A percentile compares a stretch with the other conserved stretches of the same genome.
phyloP scores from a whole-genome alignment of 1,140 invertebrate genomes.

The Drosophila sulfurigaster region DNA sequence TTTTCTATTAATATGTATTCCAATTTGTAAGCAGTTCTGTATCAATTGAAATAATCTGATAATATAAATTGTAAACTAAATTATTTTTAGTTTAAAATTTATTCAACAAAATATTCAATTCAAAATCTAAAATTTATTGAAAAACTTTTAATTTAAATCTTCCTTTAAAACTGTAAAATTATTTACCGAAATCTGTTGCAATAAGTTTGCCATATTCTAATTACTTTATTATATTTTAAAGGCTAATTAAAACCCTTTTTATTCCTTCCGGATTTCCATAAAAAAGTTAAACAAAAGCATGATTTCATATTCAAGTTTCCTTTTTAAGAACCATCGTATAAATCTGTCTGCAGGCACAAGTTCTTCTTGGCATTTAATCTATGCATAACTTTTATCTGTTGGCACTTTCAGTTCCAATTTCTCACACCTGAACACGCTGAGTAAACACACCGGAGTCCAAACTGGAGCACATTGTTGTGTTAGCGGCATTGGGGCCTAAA shows the following conservation, averaged over 20 bases:
- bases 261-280: neutral
- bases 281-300: neutral
- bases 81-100: no score
- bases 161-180: no score
- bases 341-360: neutral
- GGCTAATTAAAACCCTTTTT: neutral
- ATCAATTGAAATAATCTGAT: no score
- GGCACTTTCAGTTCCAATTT: conserved; percentile 69
- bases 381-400: conserved; percentile 63
- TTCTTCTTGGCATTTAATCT: conserved; percentile 27
- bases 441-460: conserved; percentile 41
- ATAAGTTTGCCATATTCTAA: no score
- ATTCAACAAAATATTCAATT: no score
- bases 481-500: conserved; percentile 14
- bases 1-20: no score
- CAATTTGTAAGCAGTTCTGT: no score
- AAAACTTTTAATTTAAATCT: no score
- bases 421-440: conserved; percentile 68
- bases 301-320: neutral
- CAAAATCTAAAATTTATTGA: no score
- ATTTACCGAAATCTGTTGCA: no score
- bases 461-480: conserved; percentile 49
- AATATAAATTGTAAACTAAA: no score
- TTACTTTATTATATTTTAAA: no score
- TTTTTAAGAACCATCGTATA: neutral